Percentiles rank a stretch among this genome's conserved stretches.
phyloP scores from a whole-genome alignment of 2,113 vertebrate genomes.

The Hippolais icterina region DNA sequence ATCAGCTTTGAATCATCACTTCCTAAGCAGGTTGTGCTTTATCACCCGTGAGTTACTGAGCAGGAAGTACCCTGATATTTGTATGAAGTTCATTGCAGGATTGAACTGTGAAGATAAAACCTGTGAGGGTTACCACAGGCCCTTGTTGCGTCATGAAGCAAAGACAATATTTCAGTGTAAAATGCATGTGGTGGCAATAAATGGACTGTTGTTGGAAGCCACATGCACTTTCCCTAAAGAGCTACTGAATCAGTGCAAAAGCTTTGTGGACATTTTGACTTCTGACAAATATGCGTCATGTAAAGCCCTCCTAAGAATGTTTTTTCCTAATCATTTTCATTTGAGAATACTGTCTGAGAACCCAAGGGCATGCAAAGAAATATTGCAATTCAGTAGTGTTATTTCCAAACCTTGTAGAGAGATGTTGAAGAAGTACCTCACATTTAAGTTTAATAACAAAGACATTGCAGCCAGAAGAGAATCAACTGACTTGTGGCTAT shows the following conservation, averaged over 20 bases:
- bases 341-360: slow-evolving; percentile 77
- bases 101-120: slow-evolving; percentile 65
- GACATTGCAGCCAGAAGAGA: slow-evolving; percentile 63
- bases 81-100: slow-evolving; percentile 70
- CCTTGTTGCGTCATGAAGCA: slow-evolving; percentile 66
- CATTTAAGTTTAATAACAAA: slow-evolving; percentile 54
- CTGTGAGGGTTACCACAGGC: slow-evolving; percentile 70
- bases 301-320: slow-evolving; percentile 60
- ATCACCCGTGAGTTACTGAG: slow-evolving; percentile 41
- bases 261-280: slow-evolving; percentile 59
- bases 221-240: slow-evolving; percentile 50
- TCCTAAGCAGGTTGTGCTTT: slow-evolving; percentile 68
- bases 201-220: slow-evolving; percentile 75
- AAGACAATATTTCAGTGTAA: slow-evolving; percentile 69
- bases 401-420: slow-evolving; percentile 44
- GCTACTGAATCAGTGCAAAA: slow-evolving; percentile 51
- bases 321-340: slow-evolving; percentile 81
- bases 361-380: slow-evolving; percentile 67
- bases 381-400: slow-evolving; percentile 48
- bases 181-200: slow-evolving; percentile 73
- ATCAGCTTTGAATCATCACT: slow-evolving; percentile 69
- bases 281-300: slow-evolving; percentile 48
- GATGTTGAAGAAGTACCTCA: slow-evolving; percentile 68
- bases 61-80: slow-evolving; percentile 66
- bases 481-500: slow-evolving; percentile 79